Evolutionary conservation across 2,888 invertebrate species (phyloP), one percentile per base, ranked within the genome.

Genomic region (Oeneis ivallda): DNA sequence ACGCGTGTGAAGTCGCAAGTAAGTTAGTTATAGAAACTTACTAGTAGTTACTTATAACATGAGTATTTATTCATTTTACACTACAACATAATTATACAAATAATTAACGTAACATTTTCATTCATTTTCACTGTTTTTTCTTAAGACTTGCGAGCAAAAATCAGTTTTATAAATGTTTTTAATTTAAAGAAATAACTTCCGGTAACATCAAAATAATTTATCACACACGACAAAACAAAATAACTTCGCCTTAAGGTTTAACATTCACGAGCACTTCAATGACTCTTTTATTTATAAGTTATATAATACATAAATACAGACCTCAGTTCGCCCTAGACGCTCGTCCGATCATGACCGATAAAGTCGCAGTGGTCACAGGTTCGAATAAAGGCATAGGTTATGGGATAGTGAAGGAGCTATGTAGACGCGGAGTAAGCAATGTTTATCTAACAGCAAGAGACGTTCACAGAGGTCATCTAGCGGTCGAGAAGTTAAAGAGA

Each of bases 311-410:
- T 54, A 62, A 34, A 34, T 45, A 53, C 45, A 43, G 13, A 19
- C 15, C 26, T 47, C 32, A 66, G 66, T 66, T 11, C 13, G 39
- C 8, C 11, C 10, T 62, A 32, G 53, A 37, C 52, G 17, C 32
- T 19, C 58, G 52, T 41, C 32, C 13, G 59, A 74, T 70, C 57
- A 81, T 80, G 79, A 62, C 71, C n/a, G 62, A 65, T 19, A 81
- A 79, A 74, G 74, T 82, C 5, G 80, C 81, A 19, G 71, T 81
- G 4, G 94, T 95, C 6, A 94, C 95, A n/a, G 95, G 94, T 32
- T 84, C 91, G 8, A 95, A 94, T 77, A 94, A 94, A 82, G 94
- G 95, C 0, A 93, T 95, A 68, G 95, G 95, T 9, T 94, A 86
- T 75, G 93, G 87, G 0, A 94, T 94, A 64, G 94, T 94, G 0